Conservation (phyloP, 2,113 vertebrate genomes). For the Hyla sarda region DNA sequence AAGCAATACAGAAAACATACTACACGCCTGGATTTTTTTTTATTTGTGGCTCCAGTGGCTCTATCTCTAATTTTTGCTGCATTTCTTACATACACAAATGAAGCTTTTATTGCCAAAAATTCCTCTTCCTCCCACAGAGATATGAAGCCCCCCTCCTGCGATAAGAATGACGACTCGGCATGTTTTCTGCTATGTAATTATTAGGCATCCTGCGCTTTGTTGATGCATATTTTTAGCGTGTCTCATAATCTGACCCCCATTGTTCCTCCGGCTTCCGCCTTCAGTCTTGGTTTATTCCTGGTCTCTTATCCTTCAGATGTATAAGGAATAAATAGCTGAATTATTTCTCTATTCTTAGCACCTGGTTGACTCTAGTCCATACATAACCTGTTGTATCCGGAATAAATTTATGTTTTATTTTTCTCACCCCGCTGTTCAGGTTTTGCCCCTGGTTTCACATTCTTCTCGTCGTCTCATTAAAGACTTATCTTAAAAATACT, state of each 20-base stretch:
- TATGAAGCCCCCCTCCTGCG: neutral
- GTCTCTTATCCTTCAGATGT: neutral
- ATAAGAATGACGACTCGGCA: neutral
- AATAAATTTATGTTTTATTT: neutral
- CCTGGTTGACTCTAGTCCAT: neutral
- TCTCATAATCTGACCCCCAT: neutral
- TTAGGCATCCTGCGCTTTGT: neutral
- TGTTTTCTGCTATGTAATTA: neutral
- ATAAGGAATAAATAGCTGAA: too few species aligned
- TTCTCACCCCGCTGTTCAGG: neutral
- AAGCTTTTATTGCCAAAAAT: neutral
- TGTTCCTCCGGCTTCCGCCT: neutral
- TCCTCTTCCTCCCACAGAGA: neutral
- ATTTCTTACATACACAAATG: neutral
- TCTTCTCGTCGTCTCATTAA: neutral
- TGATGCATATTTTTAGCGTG: constrained; percentile 1
- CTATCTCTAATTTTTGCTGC: neutral
- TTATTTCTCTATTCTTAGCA: neutral
- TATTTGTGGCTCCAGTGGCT: too few species aligned
- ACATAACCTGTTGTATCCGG: neutral
- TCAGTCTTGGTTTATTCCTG: too few species aligned
- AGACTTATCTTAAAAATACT: neutral
- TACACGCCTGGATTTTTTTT: too few species aligned
- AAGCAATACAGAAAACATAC: too few species aligned
- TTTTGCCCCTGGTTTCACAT: neutral